Evolutionary conservation across 2,888 invertebrate genomes (phyloP), one percentile per base, ranked within the genome.

Genomic region (Eulithis prunata): DNA sequence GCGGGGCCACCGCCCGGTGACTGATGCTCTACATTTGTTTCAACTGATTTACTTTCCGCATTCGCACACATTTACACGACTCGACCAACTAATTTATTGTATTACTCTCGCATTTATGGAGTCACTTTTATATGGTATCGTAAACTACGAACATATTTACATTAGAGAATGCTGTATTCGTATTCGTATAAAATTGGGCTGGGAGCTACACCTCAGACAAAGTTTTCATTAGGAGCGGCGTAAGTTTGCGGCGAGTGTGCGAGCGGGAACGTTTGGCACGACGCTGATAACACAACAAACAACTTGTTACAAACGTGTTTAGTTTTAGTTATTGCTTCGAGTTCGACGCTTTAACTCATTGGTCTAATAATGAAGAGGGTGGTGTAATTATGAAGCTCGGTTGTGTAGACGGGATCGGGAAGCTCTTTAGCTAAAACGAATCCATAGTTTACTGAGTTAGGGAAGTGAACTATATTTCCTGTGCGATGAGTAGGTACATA

Each of bases 271-370:
- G 90, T 86, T 91, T 91, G 91, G 91, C 85, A 84, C 85, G 85
- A 78, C 84, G 85, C 91, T 91, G 92, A 93, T 93, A 93, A 92
- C 90, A 90, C 88, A 90, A 91, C 91, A 91, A 90, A 91, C 91
- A 92, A 91, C 90, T 93, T 91, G 92, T 92, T 92, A 91, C 91
- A 90, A 91, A 92, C 92, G 90, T 91, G 90, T 91, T 92, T 90
- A 91, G 91, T 91, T 91, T 91, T 90, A 91, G 91, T 90, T 91
- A 91, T 91, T 90, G 89, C 91, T 84, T 82, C 81, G 86, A 91
- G 88, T 91, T 91, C 89, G 90, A 89, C 87, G 88, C 83, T 89
- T 89, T 87, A 88, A 89, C 88, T 91, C 90, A 91, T 90, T 90
- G 89, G 80, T 88, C 87, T 85, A 87, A 87, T 90, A 90, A 90